phyloP scores from a whole-genome alignment of 2,113 vertebrate species.

The Sprattus sprattus region DNA sequence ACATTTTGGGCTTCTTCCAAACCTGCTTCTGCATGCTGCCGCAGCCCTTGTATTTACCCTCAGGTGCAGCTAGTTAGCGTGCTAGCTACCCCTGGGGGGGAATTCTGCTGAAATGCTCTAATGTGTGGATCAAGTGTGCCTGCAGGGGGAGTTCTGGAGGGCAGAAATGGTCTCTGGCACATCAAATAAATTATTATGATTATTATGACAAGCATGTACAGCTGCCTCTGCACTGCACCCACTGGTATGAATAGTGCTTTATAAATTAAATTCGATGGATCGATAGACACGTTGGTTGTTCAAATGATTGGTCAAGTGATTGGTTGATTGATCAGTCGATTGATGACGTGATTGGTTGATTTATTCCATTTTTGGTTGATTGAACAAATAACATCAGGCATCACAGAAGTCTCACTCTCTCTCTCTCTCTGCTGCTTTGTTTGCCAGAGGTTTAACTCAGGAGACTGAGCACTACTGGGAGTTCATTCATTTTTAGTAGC shows the following conservation, averaged over 20 bases:
- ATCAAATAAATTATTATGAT: background rate
- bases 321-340: background rate
- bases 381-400: background rate
- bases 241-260: background rate
- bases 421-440: background rate
- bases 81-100: background rate
- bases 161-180: background rate
- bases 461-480: background rate
- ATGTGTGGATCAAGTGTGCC: background rate
- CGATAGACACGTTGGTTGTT: background rate
- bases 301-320: background rate
- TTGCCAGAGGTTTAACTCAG: background rate
- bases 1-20: background rate
- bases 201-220: background rate
- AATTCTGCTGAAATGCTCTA: background rate
- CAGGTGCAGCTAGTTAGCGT: background rate
- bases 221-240: background rate
- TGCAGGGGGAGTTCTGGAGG: background rate
- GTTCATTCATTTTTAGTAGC: background rate
- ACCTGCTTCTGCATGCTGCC: background rate
- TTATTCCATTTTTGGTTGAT: background rate
- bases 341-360: background rate
- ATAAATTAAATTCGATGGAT: background rate
- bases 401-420: background rate
- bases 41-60: background rate